phyloP scores from a whole-genome alignment of 1,140 invertebrate species.

The Chrysoperla carnea region DNA sequence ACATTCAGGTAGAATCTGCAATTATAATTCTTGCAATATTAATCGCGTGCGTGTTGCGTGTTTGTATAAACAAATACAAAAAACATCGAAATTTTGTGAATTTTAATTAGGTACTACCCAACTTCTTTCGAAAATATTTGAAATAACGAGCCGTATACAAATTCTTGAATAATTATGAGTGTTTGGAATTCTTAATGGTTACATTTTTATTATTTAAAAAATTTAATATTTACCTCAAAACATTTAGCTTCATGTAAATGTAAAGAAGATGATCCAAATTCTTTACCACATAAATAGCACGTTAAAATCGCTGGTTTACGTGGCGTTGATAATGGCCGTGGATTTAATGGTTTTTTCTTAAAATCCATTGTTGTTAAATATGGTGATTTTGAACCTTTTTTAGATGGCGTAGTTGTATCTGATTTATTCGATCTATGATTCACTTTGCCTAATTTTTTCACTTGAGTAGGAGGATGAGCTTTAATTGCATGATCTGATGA shows the following conservation, averaged over 20 bases:
- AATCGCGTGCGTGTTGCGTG: too few relatives aligned
- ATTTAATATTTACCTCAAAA: constrained; percentile 31
- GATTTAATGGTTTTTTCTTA: constrained; percentile 1
- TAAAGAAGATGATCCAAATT: constrained; percentile 61
- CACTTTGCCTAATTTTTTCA: too few relatives aligned
- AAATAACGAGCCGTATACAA: too few relatives aligned
- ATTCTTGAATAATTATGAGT: too few relatives aligned
- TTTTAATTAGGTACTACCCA: too few relatives aligned
- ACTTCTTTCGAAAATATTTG: too few relatives aligned
- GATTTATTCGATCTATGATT: not conserved
- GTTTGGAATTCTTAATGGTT: too few relatives aligned
- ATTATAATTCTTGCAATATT: too few relatives aligned
- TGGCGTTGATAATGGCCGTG: constrained; percentile 6
- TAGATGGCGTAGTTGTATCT: not conserved
- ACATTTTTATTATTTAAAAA: too few relatives aligned
- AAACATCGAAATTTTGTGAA: too few relatives aligned
- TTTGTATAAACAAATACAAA: too few relatives aligned
- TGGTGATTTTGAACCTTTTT: not conserved
- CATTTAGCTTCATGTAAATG: constrained; percentile 66
- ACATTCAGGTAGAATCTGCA: too few relatives aligned
- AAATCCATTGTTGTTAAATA: not conserved
- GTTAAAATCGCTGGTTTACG: constrained; percentile 31
- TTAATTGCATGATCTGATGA: constrained; percentile 4
- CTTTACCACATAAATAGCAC: constrained; percentile 61
- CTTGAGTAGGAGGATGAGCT: not conserved